Conservation (phyloP, 2,113 vertebrate genomes). For the Nerophis ophidion region DNA sequence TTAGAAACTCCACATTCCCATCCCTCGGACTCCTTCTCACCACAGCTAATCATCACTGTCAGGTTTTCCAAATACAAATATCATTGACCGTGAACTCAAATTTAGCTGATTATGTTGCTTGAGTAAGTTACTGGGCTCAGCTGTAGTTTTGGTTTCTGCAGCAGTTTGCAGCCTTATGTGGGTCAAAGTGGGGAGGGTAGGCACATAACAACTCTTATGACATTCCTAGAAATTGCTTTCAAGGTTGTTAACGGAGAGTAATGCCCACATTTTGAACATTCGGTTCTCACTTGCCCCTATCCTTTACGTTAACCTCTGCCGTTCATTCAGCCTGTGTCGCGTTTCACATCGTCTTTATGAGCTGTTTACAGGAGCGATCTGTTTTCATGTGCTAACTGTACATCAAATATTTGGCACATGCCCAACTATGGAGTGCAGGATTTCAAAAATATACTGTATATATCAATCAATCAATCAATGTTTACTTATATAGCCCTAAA, state of each 20-base stretch:
- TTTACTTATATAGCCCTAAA: too few relatives aligned
- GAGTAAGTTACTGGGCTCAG: conserved; percentile 45
- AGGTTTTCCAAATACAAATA: conserved; percentile 36
- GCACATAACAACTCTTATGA: conserved; percentile 24
- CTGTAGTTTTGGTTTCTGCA: conserved; percentile 38
- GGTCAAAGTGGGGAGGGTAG: conserved; percentile 18
- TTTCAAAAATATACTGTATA: conserved; percentile 59
- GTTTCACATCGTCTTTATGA: conserved; percentile 74
- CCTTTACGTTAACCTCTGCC: conserved; percentile 68
- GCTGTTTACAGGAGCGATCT: conserved; percentile 68
- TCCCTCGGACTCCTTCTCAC: conserved; percentile 10
- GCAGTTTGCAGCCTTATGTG: conserved; percentile 14
- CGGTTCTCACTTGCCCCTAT: conserved; percentile 58
- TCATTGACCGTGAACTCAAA: conserved; percentile 32
- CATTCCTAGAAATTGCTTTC: conserved; percentile 55
- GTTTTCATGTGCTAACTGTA: conserved; percentile 67
- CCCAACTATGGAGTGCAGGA: conserved; percentile 65
- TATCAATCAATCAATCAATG: too few relatives aligned
- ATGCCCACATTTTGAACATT: conserved; percentile 49
- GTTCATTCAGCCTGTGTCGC: conserved; percentile 70
- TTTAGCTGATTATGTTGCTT: conserved; percentile 43
- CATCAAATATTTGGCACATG: conserved; percentile 66
- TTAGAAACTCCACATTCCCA: conserved; percentile 13
- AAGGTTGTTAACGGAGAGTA: conserved; percentile 37
- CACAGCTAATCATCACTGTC: conserved; percentile 24